Evolutionary conservation across 2,888 invertebrate genomes (phyloP).

Genomic region (Lottia gigantea): DNA sequence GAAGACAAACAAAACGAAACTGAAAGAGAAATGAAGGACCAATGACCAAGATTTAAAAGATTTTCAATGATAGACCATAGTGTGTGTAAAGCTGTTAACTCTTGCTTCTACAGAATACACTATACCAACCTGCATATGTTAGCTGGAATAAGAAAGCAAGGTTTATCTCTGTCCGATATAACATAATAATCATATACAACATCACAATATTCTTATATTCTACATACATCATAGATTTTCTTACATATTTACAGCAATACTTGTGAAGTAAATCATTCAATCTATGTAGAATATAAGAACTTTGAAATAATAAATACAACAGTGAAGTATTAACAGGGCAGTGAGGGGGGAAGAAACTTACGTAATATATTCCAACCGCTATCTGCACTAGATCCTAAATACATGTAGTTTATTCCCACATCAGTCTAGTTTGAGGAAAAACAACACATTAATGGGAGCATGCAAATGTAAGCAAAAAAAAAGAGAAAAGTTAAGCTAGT

Average conservation of each 20-base stretch:
- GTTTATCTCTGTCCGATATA: not conserved
- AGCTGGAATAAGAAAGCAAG: not conserved
- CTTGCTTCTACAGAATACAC: not conserved
- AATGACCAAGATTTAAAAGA: too few species aligned
- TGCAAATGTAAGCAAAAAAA: not conserved
- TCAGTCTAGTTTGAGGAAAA: slow-evolving; percentile 30
- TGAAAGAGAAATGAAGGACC: too few species aligned
- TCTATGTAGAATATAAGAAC: too few species aligned
- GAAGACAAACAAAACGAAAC: too few species aligned
- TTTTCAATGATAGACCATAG: too few species aligned
- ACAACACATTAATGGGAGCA: slow-evolving; percentile 14
- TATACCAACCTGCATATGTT: not conserved
- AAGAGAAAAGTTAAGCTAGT: too few species aligned
- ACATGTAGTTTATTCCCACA: slow-evolving; percentile 29
- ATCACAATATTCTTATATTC: too few species aligned
- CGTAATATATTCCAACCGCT: slow-evolving; percentile 58
- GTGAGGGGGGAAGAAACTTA: slow-evolving; percentile 29
- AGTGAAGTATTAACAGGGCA: not conserved
- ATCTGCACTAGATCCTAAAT: slow-evolving; percentile 49
- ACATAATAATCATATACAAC: not conserved
- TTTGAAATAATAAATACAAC: too few species aligned
- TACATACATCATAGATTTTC: too few species aligned
- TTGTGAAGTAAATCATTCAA: too few species aligned
- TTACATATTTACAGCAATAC: too few species aligned
- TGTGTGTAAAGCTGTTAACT: slow-evolving; percentile 7